phyloP scores from a whole-genome alignment of 2,888 invertebrate genomes.

The Aquatica leii region DNA sequence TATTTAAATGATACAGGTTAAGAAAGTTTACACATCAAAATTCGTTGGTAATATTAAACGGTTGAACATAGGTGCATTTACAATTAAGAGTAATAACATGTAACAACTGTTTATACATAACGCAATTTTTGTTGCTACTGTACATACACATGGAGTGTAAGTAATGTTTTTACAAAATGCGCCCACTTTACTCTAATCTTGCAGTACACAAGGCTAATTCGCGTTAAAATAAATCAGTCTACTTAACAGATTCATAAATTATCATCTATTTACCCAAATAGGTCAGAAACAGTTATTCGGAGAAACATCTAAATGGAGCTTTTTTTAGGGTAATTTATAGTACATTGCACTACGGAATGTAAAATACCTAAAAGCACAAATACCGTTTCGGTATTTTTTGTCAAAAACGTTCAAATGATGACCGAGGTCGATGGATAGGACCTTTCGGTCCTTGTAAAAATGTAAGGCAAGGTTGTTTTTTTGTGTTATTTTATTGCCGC shows the following conservation, averaged over 20 bases:
- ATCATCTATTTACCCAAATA: constrained; percentile 55
- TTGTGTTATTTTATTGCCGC: constrained; percentile 43
- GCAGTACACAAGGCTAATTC: constrained; percentile 33
- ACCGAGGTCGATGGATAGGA: constrained; percentile 41
- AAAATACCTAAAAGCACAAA: constrained; percentile 51
- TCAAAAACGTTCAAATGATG: constrained; percentile 40
- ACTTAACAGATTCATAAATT: constrained; percentile 51
- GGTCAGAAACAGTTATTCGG: constrained; percentile 56
- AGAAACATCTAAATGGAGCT: constrained; percentile 43
- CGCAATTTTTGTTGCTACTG: constrained; percentile 3
- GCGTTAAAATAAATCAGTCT: constrained; percentile 34
- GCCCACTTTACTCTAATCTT: constrained; percentile 18
- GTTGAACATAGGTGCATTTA: constrained; percentile 8
- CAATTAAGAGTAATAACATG: constrained; percentile 6
- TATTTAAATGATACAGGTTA: too few species aligned
- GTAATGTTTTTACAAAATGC: constrained; percentile 18
- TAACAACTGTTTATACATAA: constrained; percentile 8
- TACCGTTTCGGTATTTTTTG: constrained; percentile 52
- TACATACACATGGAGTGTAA: too few species aligned
- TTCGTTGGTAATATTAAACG: too few species aligned
- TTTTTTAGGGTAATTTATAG: constrained; percentile 54
- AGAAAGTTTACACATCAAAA: too few species aligned
- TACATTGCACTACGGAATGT: constrained; percentile 53
- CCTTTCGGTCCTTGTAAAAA: constrained; percentile 36
- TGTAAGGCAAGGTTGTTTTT: constrained; percentile 39